Percentiles rank a stretch among this genome's conserved stretches.
Evolutionary conservation across 2,888 invertebrate species (phyloP).

Genomic region (Cantharis nigra): DNA sequence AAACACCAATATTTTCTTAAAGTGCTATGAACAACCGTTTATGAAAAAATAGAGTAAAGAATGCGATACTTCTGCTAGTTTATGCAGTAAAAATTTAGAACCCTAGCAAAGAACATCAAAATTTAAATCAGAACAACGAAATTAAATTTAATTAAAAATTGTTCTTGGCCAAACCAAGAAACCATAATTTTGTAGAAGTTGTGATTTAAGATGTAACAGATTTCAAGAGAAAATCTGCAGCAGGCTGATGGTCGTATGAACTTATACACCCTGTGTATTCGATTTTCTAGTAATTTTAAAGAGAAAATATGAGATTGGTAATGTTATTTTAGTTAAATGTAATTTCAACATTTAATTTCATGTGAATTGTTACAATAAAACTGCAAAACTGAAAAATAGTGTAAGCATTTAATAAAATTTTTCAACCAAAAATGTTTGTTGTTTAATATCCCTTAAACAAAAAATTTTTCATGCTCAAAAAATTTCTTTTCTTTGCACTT

Average conservation of each 20-base stretch:
- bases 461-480: too few relatives aligned
- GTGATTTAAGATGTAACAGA: not conserved
- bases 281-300: not conserved
- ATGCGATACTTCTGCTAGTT: too few relatives aligned
- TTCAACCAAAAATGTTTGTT: not conserved
- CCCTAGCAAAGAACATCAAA: too few relatives aligned
- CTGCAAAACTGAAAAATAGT: not conserved
- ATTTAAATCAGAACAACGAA: too few relatives aligned
- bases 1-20: too few relatives aligned
- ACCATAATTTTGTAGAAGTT: not conserved
- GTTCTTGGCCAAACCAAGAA: too few relatives aligned
- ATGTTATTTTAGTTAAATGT: not conserved
- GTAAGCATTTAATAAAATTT: slow-evolving; percentile 2
- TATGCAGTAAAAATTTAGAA: too few relatives aligned
- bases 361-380: not conserved
- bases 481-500: too few relatives aligned
- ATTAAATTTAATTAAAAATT: not conserved
- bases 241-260: not conserved
- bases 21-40: too few relatives aligned
- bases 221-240: not conserved
- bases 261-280: not conserved
- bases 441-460: not conserved
- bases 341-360: not conserved
- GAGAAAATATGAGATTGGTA: not conserved
- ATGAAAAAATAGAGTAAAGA: too few relatives aligned